phyloP scores from a whole-genome alignment of 2,888 invertebrate genomes.

The Dryomyza anilis region DNA sequence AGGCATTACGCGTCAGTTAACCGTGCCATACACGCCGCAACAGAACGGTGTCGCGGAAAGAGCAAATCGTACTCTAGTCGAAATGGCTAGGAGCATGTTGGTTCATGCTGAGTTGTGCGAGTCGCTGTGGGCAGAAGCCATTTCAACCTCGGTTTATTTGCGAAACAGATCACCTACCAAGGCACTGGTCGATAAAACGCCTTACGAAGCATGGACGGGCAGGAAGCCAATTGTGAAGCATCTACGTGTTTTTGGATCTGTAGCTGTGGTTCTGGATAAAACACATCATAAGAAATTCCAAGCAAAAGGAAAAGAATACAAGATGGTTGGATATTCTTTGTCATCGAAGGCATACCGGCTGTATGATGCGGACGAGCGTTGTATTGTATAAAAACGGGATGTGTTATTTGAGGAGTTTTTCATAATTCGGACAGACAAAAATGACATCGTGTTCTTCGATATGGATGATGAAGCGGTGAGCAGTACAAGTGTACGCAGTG shows the following conservation, averaged over 20 bases:
- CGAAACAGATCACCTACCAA: conserved; percentile 32
- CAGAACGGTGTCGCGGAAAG: conserved; percentile 39
- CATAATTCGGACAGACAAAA: no score
- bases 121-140: conserved; percentile 38
- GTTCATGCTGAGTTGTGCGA: conserved; percentile 37
- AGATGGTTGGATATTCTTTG: conserved; percentile 32
- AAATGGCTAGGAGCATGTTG: conserved; percentile 46
- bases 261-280: conserved; percentile 28
- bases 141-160: conserved; percentile 34
- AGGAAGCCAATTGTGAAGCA: conserved; percentile 32
- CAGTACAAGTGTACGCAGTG: no score
- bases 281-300: conserved; percentile 22
- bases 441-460: no score
- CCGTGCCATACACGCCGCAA: conserved; percentile 37
- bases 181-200: conserved; percentile 28
- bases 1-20: conserved; percentile 34
- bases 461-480: no score
- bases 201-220: conserved; percentile 35
- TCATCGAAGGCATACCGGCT: conserved; percentile 29
- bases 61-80: conserved; percentile 36
- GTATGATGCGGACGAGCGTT: no score
- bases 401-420: no score
- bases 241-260: conserved; percentile 26
- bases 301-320: conserved; percentile 27
- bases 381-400: no score